Conservation (phyloP, 2,113 vertebrate species). For the Thinocorus orbignyianus region DNA sequence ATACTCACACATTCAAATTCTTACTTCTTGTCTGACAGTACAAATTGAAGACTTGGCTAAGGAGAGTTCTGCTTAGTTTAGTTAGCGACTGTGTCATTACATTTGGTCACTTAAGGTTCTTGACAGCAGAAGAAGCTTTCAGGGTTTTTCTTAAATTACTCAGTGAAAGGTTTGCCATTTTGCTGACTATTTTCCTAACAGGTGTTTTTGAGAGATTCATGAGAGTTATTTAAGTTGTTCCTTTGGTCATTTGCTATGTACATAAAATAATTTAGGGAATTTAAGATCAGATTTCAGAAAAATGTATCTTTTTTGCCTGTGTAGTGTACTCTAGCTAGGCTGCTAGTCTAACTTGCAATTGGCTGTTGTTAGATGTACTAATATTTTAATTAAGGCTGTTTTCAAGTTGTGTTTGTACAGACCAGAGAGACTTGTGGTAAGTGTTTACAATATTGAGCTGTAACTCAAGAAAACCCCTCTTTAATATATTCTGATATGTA, state of each 20-base stretch:
- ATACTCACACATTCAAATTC: neutral
- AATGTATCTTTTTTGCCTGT: neutral
- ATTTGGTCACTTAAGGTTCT: neutral
- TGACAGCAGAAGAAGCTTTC: neutral
- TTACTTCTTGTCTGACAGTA: neutral
- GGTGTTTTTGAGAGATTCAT: neutral
- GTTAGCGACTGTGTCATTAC: neutral
- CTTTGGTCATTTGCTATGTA: neutral
- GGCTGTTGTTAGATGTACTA: neutral
- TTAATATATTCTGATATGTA: neutral
- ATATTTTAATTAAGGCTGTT: neutral
- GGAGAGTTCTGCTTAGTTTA: neutral
- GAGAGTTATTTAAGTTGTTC: neutral
- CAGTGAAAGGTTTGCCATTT: neutral
- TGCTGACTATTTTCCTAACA: neutral
- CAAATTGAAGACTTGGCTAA: neutral
- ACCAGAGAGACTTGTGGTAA: neutral
- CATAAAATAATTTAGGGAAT: neutral
- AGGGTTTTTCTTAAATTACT: neutral
- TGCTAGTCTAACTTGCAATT: neutral
- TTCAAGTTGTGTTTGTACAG: neutral
- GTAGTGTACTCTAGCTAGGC: neutral
- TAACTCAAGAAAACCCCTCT: neutral
- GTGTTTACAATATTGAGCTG: neutral
- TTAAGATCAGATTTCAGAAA: neutral